Conservation (phyloP, 2,113 vertebrate species). For the Nesogale talazaci region DNA sequence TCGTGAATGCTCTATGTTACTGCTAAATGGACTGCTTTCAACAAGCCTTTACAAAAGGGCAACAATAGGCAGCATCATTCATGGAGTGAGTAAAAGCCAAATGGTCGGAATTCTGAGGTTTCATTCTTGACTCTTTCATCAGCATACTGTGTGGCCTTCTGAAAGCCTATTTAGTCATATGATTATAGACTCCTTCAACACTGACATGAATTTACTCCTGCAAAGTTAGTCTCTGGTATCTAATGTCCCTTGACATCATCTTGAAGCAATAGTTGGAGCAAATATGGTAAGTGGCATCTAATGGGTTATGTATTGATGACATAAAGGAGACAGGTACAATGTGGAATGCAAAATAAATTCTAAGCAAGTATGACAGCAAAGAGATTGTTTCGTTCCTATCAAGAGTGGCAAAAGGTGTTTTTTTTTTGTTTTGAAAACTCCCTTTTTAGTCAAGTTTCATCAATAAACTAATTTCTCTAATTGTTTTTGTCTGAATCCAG, state of each 20-base stretch:
- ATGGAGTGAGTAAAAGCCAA: conserved; percentile 54
- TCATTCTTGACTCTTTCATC: conserved; percentile 73
- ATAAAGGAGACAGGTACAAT: conserved; percentile 45
- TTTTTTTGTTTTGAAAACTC: conserved; percentile 67
- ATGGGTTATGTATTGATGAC: conserved; percentile 63
- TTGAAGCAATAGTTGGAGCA: conserved; percentile 63
- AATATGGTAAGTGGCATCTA: conserved; percentile 51
- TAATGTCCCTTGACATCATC: conserved; percentile 63
- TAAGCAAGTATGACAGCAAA: conserved; percentile 46
- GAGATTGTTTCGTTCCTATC: conserved; percentile 29
- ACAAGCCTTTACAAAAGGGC: conserved; percentile 38
- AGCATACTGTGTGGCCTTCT: conserved; percentile 61
- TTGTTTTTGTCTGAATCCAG: conserved; percentile 2
- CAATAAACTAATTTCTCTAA: conserved; percentile 52
- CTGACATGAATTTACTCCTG: conserved; percentile 58
- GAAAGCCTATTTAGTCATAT: conserved; percentile 63
- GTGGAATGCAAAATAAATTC: conserved; percentile 38
- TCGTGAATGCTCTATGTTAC: neutral
- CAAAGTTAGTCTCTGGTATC: conserved; percentile 53
- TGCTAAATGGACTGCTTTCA: conserved; percentile 60
- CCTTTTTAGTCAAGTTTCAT: neutral
- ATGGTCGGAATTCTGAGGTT: conserved; percentile 57
- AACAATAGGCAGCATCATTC: conserved; percentile 51
- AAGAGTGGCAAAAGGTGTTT: neutral
- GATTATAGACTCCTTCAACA: conserved; percentile 74